These are phyloP conservation scores for Lynx canadensis DNA, from an alignment of 2,113 vertebrate genomes.

Conservation along the genomic window DNA sequence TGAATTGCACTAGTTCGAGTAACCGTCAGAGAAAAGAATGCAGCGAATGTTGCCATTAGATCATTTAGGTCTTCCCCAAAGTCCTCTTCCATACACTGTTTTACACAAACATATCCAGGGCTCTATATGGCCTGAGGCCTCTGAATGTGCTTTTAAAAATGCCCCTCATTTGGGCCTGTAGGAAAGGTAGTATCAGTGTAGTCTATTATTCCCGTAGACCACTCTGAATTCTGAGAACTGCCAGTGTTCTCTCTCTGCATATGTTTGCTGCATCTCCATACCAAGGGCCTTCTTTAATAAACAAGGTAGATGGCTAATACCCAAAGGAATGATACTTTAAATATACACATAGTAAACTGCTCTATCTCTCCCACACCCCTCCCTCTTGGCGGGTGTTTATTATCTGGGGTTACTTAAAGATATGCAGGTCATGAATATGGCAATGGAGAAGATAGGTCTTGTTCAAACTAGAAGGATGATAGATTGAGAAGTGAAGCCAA, in stretches of 20 bases:
- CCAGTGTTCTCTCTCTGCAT: not conserved
- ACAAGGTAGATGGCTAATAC: not conserved
- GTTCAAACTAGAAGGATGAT: not conserved
- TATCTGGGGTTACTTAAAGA: not conserved
- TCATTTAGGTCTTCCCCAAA: conserved; percentile 66
- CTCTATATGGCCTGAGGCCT: conserved; percentile 13
- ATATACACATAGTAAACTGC: not conserved
- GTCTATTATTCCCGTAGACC: conserved; percentile 31
- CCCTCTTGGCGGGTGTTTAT: not conserved
- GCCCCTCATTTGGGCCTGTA: conserved; percentile 41
- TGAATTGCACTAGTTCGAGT: not conserved
- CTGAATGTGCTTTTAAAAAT: conserved; percentile 60
- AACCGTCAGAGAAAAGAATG: conserved; percentile 62
- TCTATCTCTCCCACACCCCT: not conserved
- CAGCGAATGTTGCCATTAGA: conserved; percentile 40
- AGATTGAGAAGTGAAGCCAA: not conserved
- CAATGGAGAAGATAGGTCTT: not conserved
- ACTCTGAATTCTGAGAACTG: not conserved
- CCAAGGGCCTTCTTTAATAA: not conserved
- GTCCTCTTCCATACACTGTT: conserved; percentile 52
- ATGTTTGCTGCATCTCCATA: not conserved
- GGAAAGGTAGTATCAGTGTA: conserved; percentile 51
- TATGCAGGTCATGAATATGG: not conserved
- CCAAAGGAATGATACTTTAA: not conserved
- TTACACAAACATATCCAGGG: conserved; percentile 52